phyloP scores from a whole-genome alignment of 1,140 invertebrate species.

The Sitodiplosis mosellana region DNA sequence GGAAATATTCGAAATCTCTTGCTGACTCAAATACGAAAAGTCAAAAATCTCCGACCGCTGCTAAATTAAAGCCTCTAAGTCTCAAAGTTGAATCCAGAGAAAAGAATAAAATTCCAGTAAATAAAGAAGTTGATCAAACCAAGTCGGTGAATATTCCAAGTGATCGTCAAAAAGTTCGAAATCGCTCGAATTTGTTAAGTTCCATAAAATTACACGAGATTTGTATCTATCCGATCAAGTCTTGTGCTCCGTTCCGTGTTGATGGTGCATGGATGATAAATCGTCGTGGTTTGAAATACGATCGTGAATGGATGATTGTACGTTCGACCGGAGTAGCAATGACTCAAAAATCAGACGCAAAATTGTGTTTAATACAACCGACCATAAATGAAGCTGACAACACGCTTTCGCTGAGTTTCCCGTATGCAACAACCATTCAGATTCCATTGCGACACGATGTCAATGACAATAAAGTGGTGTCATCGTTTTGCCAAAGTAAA shows the following conservation, averaged over 20 bases:
- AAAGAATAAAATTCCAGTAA: neutral
- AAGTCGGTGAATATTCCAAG: too few species aligned
- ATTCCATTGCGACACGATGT: neutral
- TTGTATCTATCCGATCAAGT: constrained; percentile 86
- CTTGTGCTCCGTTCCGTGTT: constrained; percentile 63
- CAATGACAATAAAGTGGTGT: constrained; percentile 14
- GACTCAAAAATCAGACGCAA: constrained; percentile 71
- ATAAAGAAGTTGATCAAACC: neutral
- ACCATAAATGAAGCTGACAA: constrained; percentile 40
- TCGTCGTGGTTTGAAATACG: constrained; percentile 60
- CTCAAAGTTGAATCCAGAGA: too few species aligned
- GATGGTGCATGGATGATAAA: constrained; percentile 49
- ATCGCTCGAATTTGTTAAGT: neutral
- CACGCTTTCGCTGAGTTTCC: constrained; percentile 43
- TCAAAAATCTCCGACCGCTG: too few species aligned
- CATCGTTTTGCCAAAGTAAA: constrained; percentile 46
- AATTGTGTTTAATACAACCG: constrained; percentile 66
- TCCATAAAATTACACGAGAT: constrained; percentile 33
- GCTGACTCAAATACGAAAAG: too few species aligned
- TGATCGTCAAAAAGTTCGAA: too few species aligned
- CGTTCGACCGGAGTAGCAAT: constrained; percentile 56
- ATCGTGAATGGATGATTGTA: constrained; percentile 85
- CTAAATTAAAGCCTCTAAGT: too few species aligned
- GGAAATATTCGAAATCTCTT: too few species aligned
- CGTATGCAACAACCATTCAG: constrained; percentile 9